Base-by-base conservation (phyloP, 1,140 invertebrate species). In the Caenorhabditis brenneri region DNA sequence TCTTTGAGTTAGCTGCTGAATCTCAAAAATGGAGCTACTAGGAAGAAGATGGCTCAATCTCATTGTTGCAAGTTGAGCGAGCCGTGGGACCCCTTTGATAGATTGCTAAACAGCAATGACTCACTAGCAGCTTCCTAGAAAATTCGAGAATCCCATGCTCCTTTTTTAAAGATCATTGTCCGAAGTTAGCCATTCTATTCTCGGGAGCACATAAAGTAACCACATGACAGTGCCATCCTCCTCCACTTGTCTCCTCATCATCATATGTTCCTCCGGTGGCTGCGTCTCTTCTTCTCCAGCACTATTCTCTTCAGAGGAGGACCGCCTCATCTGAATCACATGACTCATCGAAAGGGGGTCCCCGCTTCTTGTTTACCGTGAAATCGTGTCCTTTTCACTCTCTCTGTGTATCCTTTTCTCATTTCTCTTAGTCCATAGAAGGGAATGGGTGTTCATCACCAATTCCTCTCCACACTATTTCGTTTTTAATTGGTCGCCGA, bases 271-370 rank as follows among this genome's bases (percentile, higher is more conserved):
- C 24, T 33, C 22, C 27, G 1, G 16, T 19, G 22, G 9, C 74
- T 48, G 42, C 29, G 42, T 79, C 74, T 79, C 74, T 51, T 48
- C 74, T 27, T 51, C 42, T 6, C 22, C 6, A 4, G 16, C 39
- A 27, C 74, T 33, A 7, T 31, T 33, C 3, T 22, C 7, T 9
- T 16, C 10, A 49, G 9, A 53, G 36, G 39, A 29, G 39, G 36
- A 3, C 48, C 48, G 39, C 74, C 48, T 55, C 79, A 31, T 80
- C 48, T 29, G 48, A 80, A 55, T 80, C 51, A 53, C 51, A 51
- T 51, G 79, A 51, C 51, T 80, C 51, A 55, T 80, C 48, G 48
- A 33, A 27, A 22, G 19, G 48, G 33, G 65, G 29, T 7, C 53
- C 22, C 22, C 24, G 7, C 53, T 19, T 42, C 79, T 74, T 74